These are phyloP conservation scores for Cephonodes hylas DNA, from an alignment of 2,888 invertebrate species.

Conservation along the genomic window DNA sequence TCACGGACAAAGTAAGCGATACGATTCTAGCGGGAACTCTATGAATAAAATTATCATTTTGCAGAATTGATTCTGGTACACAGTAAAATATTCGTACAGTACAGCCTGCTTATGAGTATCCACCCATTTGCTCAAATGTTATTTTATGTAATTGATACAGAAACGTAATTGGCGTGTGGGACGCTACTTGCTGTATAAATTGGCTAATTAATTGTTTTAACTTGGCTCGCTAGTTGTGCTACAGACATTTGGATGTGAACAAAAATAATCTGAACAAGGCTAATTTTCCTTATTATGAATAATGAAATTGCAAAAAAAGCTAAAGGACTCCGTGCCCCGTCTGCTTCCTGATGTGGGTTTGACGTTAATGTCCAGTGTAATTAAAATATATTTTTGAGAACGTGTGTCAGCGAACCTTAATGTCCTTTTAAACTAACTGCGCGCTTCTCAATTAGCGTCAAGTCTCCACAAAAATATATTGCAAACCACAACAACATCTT, in stretches of 20 bases:
- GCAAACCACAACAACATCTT: too few relatives aligned
- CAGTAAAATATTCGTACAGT: slow-evolving; percentile 69
- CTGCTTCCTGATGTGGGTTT: not conserved
- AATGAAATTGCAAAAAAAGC: slow-evolving; percentile 1
- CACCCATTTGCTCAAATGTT: slow-evolving; percentile 36
- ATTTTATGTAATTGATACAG: slow-evolving; percentile 39
- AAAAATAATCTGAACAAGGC: not conserved
- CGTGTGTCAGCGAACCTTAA: not conserved
- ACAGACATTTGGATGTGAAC: not conserved
- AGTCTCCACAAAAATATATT: not conserved
- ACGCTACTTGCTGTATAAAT: slow-evolving; percentile 5
- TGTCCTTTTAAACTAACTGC: not conserved
- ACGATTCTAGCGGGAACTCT: slow-evolving; percentile 76
- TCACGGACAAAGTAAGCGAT: slow-evolving; percentile 78
- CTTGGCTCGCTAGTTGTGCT: not conserved
- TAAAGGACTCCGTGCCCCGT: not conserved
- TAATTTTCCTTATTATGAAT: not conserved
- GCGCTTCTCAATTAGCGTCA: not conserved
- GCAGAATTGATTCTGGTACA: slow-evolving; percentile 76
- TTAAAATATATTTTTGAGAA: not conserved
- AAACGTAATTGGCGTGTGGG: slow-evolving; percentile 29
- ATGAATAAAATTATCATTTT: slow-evolving; percentile 81
- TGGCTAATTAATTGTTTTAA: not conserved
- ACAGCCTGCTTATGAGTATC: slow-evolving; percentile 61
- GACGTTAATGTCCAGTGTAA: slow-evolving; percentile 4